A percentile compares a stretch with the other conserved stretches of the same genome.
Conservation (phyloP, 1,140 invertebrate genomes). For the Sycobia sp. region DNA sequence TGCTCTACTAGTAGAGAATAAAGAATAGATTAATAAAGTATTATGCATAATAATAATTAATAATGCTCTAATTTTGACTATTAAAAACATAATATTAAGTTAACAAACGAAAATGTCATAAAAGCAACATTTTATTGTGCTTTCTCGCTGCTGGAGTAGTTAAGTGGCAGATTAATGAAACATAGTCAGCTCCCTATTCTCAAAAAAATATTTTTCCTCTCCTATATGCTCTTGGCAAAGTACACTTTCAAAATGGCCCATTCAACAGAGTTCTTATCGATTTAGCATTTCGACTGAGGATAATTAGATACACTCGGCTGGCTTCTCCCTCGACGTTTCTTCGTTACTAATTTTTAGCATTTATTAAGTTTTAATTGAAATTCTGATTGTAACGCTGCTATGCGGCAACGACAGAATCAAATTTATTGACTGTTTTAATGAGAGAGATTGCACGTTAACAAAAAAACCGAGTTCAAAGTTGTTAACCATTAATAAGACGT, state of each 20-base stretch:
- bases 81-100: too few relatives aligned
- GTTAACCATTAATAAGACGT: too few relatives aligned
- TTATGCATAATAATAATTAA: too few relatives aligned
- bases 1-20: too few relatives aligned
- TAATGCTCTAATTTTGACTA: too few relatives aligned
- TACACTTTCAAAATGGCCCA: not conserved
- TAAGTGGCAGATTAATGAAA: too few relatives aligned
- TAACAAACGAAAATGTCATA: too few relatives aligned
- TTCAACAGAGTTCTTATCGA: conserved; percentile 21
- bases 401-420: conserved; percentile 5
- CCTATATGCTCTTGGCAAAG: not conserved
- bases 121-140: too few relatives aligned
- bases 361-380: conserved; percentile 22
- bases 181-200: too few relatives aligned
- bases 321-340: conserved; percentile 13
- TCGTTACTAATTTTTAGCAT: conserved; percentile 14
- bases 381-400: conserved; percentile 1
- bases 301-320: conserved; percentile 26
- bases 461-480: too few relatives aligned
- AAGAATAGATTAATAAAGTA: too few relatives aligned
- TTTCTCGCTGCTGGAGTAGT: too few relatives aligned
- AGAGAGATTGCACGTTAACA: not conserved
- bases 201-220: not conserved
- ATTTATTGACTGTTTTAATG: conserved; percentile 5
- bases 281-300: conserved; percentile 28